phyloP scores from a whole-genome alignment of 1,140 invertebrate species.

The honey bee (Apis mellifera) region DNA sequence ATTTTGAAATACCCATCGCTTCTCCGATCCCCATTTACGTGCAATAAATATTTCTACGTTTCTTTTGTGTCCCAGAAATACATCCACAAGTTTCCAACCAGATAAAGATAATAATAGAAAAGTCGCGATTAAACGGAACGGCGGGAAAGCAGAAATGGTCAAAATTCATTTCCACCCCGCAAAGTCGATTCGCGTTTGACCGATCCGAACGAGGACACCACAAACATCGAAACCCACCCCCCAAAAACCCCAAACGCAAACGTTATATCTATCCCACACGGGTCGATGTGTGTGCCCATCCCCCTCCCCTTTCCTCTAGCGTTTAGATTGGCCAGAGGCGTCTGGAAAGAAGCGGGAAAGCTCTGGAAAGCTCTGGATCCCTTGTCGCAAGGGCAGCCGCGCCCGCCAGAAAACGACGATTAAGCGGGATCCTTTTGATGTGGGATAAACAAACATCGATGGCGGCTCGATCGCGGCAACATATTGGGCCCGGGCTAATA shows the following conservation, averaged over 20 bases:
- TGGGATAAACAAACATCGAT: constrained; percentile 74
- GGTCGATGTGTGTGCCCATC: not conserved
- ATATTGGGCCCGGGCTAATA: constrained; percentile 70
- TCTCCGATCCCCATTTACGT: too few relatives aligned
- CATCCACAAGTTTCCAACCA: too few relatives aligned
- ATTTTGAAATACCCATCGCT: too few relatives aligned
- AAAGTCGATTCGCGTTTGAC: not conserved
- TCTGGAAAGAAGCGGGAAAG: constrained; percentile 12
- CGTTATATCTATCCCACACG: not conserved
- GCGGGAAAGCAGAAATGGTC: too few relatives aligned
- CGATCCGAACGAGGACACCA: not conserved
- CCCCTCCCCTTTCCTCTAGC: not conserved
- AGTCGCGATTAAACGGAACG: too few relatives aligned
- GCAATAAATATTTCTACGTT: too few relatives aligned
- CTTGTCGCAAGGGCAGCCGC: not conserved
- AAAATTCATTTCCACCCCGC: too few relatives aligned
- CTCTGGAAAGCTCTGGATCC: not conserved
- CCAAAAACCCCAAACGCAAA: not conserved
- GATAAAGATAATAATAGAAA: too few relatives aligned
- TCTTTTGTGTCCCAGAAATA: too few relatives aligned
- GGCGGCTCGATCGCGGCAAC: constrained; percentile 55
- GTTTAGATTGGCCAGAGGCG: constrained; percentile 4
- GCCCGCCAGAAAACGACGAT: constrained; percentile 66
- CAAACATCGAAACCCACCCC: not conserved
- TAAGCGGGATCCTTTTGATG: constrained; percentile 74